Evolutionary conservation across 2,888 invertebrate genomes (phyloP).

Genomic region (Coremacera marginata): DNA sequence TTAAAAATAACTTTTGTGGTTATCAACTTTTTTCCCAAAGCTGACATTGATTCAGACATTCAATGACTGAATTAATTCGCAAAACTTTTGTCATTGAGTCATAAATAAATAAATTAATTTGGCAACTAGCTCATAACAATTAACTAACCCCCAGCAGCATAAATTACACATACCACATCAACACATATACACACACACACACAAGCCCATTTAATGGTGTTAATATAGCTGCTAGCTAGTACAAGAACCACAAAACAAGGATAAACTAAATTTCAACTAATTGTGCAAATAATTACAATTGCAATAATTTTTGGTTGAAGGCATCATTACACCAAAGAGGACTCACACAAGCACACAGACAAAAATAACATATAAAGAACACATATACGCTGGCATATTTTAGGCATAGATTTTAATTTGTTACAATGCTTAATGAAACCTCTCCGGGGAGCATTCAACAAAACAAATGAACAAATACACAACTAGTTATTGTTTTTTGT

Average conservation of each 20-base stretch:
- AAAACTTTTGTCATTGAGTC: no score
- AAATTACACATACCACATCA: no score
- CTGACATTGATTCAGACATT: no score
- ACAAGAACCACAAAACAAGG: not conserved
- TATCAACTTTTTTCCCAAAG: no score
- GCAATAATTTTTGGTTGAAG: not conserved
- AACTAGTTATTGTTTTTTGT: not conserved
- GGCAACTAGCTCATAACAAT: not conserved
- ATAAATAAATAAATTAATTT: not conserved
- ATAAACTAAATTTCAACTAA: not conserved
- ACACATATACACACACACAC: no score
- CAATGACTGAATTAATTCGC: no score
- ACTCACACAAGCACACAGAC: not conserved
- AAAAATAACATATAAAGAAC: not conserved
- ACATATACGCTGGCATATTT: not conserved
- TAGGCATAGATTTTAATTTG: no score
- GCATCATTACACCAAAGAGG: not conserved
- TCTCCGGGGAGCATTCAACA: no score
- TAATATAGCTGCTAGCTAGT: no score
- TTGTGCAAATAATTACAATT: slow-evolving; percentile 24
- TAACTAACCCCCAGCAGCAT: not conserved
- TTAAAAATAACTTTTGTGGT: no score
- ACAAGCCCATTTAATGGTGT: not conserved
- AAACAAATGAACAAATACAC: no score
- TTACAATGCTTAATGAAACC: no score